These are phyloP conservation scores for Rhodeus uyekii DNA, from an alignment of 2,797 vertebrate species.

Conservation along the genomic window DNA sequence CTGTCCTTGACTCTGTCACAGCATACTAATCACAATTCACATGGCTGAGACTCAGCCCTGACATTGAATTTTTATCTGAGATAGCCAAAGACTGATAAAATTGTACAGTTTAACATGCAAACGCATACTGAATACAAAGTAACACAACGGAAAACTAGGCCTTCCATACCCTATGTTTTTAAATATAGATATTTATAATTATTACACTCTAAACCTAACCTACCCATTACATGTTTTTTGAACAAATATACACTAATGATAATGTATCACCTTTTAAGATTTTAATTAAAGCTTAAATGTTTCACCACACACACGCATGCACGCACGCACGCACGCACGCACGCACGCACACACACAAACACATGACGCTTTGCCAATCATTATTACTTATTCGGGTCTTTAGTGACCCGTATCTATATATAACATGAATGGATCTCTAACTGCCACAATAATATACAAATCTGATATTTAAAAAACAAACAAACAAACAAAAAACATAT, in stretches of 20 bases:
- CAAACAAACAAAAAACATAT: too few relatives aligned
- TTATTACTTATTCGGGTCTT: too few relatives aligned
- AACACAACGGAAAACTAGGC: background rate
- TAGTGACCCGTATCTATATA: too few relatives aligned
- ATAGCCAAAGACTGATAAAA: constrained; percentile 34
- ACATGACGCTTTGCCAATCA: too few relatives aligned
- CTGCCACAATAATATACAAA: too few relatives aligned
- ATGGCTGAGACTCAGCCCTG: constrained; percentile 26
- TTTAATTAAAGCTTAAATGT: too few relatives aligned
- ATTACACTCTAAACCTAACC: background rate
- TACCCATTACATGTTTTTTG: background rate
- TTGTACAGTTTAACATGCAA: constrained; percentile 7
- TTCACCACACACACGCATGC: too few relatives aligned
- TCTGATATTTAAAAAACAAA: too few relatives aligned
- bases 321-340: too few relatives aligned
- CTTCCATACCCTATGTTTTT: background rate
- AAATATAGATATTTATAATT: background rate
- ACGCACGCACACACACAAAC: too few relatives aligned
- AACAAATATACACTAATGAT: background rate
- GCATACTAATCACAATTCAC: constrained; percentile 41
- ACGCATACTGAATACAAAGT: constrained; percentile 4
- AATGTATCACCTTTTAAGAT: too few relatives aligned
- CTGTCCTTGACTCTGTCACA: constrained; percentile 47
- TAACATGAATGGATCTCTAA: too few relatives aligned
- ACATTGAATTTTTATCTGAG: constrained; percentile 42